Evolutionary conservation across 2,797 vertebrate species (phyloP), one percentile per base, ranked within the genome.

Genomic region (Chlorospingus semifuscus): DNA sequence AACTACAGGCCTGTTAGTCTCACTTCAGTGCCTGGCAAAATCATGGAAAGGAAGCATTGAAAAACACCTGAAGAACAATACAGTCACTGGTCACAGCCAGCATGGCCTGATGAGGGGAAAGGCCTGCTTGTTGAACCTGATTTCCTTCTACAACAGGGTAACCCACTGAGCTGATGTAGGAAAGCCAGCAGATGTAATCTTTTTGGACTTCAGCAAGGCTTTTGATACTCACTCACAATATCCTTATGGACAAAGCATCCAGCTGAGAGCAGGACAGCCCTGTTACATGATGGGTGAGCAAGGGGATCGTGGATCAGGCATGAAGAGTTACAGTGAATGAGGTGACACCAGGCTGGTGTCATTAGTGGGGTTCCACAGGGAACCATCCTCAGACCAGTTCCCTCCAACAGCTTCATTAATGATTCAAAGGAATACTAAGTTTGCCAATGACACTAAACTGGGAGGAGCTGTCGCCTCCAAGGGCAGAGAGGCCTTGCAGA

Each of bases 171-270:
- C 12, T 71, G 50, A 17, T 34, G 10, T 27, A 64, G 72, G 21
- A 39, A 57, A 64, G 15, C 12, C 44, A 83, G 50, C 0, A 44
- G 44, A 50, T 32, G 18, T 3, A 32, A 57, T 4, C n/a, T 14
- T 70, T 50, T 3, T 15, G n/a, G 27, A 63, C 8, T 63, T 44
- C 29, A 56, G 49, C 37, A 70, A 57, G 69, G 14, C 23, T 63
- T 69, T 34, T 21, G 8, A 17, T 39, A 27, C 1, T 34, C 27
- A 17, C 32, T 82, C 17, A 26, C n/a, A 44, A 5, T 6, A 11
- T 44, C 21, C 17, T 46, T 7, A n/a, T 0, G 3, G 37, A 57
- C 23, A 76, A 63, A 50, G 21, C 0, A 0, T 9, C 27, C 36
- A 49, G 29, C n/a, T 30, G 21, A 34, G 20, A 57, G 64, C 3